Evolutionary conservation across 2,888 invertebrate genomes (phyloP), one percentile per base, ranked within the genome.

Genomic region (Athripsodes cinereus): DNA sequence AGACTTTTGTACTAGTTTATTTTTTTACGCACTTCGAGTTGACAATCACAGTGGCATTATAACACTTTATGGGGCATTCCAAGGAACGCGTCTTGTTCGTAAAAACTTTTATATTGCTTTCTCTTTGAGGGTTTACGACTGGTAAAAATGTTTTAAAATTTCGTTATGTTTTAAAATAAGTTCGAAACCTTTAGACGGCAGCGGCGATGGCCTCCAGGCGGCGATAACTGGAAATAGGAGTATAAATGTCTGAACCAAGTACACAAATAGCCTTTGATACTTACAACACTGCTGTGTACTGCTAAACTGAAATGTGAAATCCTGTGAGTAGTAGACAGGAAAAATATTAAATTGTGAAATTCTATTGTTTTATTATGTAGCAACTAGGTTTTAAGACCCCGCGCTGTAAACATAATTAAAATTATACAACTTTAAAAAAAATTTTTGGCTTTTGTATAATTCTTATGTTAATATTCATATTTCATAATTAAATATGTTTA

Each of bases 71-170:
- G 18, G 31, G 34, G 51, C 55, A 52, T 56, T 59, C 52, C 34
- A 34, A 47, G 22, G 53, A 53, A 52, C 54, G 54, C 54, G 54
- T 48, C 54, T 54, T 54, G 54, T 47, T 48, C 18, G 52, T 22
- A 22, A 57, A 53, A 60, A 50, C 57, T 60, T 60, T 60, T 54
- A 57, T 57, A 57, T 57, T 57, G 60, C 57, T 57, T 54, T 57
- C 60, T 57, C 40, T 40, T 40, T 40, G 40, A 40, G 40, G 40
- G 40, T 40, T 40, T 40, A 40, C 40, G 40, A 40, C 40, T 40
- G 40, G 40, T 40, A 40, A 40, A 40, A 40, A 40, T 40, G 40
- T 40, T 40, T 40, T 40, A 40, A 40, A 40, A 40, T 40, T 40
- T 40, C 40, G 40, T 40, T 40, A 40, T 40, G 40, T 40, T 40